Conservation (phyloP, 2,113 vertebrate genomes). For the Leuciscus idus region DNA sequence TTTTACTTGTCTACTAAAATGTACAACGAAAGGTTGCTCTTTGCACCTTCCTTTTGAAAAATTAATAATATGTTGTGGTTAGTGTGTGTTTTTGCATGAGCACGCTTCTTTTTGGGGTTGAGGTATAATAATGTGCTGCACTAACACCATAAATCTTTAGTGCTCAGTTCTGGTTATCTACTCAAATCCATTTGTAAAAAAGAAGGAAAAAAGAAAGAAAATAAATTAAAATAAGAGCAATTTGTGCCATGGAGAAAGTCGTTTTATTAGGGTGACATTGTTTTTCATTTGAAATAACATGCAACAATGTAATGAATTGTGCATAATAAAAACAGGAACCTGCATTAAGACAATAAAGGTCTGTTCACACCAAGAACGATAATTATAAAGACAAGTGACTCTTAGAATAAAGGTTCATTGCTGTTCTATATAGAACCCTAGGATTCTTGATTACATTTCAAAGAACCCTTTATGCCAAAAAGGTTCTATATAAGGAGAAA, state of each 20-base stretch:
- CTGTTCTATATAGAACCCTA: no score
- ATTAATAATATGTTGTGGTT: neutral
- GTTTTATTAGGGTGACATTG: neutral
- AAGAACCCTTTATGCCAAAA: no score
- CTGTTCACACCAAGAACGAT: no score
- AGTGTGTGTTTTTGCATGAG: constrained; percentile 1
- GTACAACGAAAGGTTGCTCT: neutral
- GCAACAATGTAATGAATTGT: no score
- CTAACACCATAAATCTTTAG: neutral
- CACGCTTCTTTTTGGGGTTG: neutral
- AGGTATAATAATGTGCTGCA: neutral
- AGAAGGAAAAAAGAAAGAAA: neutral
- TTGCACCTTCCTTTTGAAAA: neutral
- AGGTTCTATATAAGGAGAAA: no score
- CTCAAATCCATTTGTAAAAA: neutral
- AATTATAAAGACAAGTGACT: no score
- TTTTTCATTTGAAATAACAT: no score
- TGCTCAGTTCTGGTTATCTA: neutral
- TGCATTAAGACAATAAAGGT: no score
- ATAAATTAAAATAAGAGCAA: neutral
- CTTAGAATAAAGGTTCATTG: no score
- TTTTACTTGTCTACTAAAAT: neutral
- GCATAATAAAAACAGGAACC: no score
- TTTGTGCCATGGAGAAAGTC: neutral
- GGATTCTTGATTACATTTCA: no score